Conservation (phyloP, 2,113 vertebrate genomes). For the Tonatia bakeri region DNA sequence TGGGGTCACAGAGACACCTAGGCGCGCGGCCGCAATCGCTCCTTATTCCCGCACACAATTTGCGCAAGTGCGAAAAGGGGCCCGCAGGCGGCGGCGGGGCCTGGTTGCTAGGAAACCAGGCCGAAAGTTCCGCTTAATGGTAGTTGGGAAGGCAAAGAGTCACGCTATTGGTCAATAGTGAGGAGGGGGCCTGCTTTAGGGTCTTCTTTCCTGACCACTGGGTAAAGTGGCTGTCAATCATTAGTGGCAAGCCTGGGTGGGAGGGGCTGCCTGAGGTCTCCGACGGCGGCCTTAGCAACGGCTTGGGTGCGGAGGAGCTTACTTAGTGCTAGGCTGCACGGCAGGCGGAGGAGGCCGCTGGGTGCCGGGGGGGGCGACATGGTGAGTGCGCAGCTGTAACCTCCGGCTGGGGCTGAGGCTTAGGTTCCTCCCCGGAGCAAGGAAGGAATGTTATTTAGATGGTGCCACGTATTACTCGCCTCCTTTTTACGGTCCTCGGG, state of each 20-base stretch:
- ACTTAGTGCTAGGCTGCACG: accelerated
- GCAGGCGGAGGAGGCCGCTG: accelerated
- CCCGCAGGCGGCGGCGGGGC: accelerated
- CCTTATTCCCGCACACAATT: accelerated
- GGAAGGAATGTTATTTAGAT: not conserved
- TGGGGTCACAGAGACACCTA: accelerated
- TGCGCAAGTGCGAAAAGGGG: not conserved
- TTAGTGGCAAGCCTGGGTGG: not conserved
- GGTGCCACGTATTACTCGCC: not conserved
- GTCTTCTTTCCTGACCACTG: not conserved
- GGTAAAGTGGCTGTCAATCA: not conserved
- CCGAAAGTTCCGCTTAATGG: not conserved
- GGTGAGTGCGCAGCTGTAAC: constrained; percentile 1
- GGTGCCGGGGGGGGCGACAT: not conserved
- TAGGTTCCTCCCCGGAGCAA: not conserved
- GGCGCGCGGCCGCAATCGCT: accelerated
- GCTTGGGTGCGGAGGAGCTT: accelerated
- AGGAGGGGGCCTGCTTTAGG: not conserved
- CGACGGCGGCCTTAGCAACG: constrained; percentile 1
- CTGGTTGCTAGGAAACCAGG: constrained; percentile 10
- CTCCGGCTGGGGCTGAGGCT: not conserved
- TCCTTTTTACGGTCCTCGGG: not conserved
- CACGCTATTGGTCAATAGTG: not conserved
- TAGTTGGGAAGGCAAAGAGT: not conserved
- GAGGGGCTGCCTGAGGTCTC: accelerated